Percentiles rank a stretch among this genome's conserved stretches.
Evolutionary conservation across 1,140 invertebrate species (phyloP).

Genomic region (Diplogasteroides magnus): DNA sequence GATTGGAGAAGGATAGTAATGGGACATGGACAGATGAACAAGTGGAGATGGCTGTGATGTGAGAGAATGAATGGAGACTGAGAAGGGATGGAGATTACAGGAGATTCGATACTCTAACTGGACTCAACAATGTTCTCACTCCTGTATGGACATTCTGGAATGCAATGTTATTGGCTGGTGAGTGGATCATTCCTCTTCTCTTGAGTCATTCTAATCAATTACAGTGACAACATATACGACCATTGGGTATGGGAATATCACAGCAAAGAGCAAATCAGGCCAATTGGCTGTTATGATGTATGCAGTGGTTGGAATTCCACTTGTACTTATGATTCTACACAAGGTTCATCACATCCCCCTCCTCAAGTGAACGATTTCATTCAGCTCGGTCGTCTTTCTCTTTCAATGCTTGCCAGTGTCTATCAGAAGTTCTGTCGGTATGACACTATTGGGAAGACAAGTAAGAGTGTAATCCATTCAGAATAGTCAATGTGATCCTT

Average conservation of each 20-base stretch:
- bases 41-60: not conserved
- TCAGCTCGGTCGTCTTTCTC: slow-evolving; percentile 39
- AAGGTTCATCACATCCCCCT: no score
- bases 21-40: not conserved
- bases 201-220: slow-evolving; percentile 10
- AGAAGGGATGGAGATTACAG: slow-evolving; percentile 24
- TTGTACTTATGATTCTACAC: slow-evolving; percentile 52
- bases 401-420: slow-evolving; percentile 36
- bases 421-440: slow-evolving; percentile 41
- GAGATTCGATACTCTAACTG: slow-evolving; percentile 45
- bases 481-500: no score
- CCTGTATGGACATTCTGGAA: slow-evolving; percentile 56
- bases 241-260: slow-evolving; percentile 54
- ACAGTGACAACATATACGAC: slow-evolving; percentile 55
- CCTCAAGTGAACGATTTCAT: no score
- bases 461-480: no score
- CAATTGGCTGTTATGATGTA: slow-evolving; percentile 51
- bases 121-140: slow-evolving; percentile 46
- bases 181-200: slow-evolving; percentile 3
- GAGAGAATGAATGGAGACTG: not conserved
- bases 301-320: slow-evolving; percentile 50
- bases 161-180: slow-evolving; percentile 51
- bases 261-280: slow-evolving; percentile 45
- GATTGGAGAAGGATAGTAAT: slow-evolving; percentile 32
- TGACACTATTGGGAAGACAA: no score